Evolutionary conservation across 2,797 vertebrate genomes (phyloP).

Genomic region (Luscinia megarhynchos): DNA sequence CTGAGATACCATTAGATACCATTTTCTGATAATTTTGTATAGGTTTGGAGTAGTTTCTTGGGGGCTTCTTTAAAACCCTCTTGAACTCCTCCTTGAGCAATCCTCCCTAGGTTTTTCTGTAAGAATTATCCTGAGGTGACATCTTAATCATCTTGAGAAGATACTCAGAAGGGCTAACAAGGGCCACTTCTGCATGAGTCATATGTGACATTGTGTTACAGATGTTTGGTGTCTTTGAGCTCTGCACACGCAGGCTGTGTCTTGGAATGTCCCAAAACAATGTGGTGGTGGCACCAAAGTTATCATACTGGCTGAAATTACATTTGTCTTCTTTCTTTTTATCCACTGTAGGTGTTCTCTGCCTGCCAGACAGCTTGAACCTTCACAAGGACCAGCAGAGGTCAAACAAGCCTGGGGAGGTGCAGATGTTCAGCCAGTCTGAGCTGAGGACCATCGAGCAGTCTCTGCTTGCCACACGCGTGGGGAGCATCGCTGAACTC

Average conservation of each 20-base stretch:
- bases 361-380: constrained; percentile 92
- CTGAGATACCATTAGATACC: background rate
- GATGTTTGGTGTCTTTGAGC: background rate
- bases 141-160: background rate
- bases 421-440: constrained; percentile 90
- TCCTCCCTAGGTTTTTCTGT: background rate
- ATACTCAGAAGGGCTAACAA: background rate
- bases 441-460: constrained; percentile 94
- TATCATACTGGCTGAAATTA: background rate
- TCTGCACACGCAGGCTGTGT: background rate
- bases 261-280: background rate
- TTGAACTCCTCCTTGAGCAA: background rate
- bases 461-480: constrained; percentile 91
- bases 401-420: constrained; percentile 86
- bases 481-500: constrained; percentile 96
- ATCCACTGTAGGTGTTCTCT: constrained; percentile 87
- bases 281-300: background rate
- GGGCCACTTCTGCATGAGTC: background rate
- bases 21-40: background rate
- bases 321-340: background rate
- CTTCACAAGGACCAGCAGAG: constrained; percentile 91
- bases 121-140: background rate
- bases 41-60: background rate
- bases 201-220: background rate
- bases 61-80: background rate